Percentiles rank a stretch among this genome's conserved stretches.
Evolutionary conservation across 1,140 invertebrate genomes (phyloP).

Genomic region (Notospermus geniculatus): DNA sequence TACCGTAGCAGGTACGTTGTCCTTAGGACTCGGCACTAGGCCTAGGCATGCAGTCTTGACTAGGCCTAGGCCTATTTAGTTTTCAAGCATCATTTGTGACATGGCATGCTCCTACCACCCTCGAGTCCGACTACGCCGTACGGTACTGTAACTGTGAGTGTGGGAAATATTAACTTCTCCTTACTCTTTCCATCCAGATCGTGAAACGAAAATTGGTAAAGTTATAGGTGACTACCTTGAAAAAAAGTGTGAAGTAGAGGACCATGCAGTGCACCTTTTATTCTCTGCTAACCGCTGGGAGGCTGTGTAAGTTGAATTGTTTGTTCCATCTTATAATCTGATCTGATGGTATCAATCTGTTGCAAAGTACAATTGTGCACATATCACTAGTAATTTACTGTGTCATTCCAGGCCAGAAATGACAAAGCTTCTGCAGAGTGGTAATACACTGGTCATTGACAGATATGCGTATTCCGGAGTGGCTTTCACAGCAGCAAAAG

Average conservation of each 20-base stretch:
- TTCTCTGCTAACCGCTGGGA: constrained; percentile 96
- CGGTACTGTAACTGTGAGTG: too few relatives aligned
- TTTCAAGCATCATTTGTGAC: too few relatives aligned
- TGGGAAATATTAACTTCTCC: too few relatives aligned
- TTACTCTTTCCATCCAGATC: constrained; percentile 59
- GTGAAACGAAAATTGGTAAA: constrained; percentile 74
- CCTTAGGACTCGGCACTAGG: too few relatives aligned
- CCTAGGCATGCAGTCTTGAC: too few relatives aligned
- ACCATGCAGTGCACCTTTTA: constrained; percentile 83
- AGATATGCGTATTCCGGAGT: constrained; percentile 87
- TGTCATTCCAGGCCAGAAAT: constrained; percentile 59
- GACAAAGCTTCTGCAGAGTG: constrained; percentile 64
- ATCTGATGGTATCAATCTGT: background rate
- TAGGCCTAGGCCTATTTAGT: too few relatives aligned
- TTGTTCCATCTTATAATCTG: background rate
- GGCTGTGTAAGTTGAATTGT: constrained; percentile 57
- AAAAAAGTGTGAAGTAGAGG: constrained; percentile 66
- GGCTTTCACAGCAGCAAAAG: constrained; percentile 79
- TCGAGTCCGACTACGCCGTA: too few relatives aligned
- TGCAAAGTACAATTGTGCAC: background rate
- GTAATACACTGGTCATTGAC: constrained; percentile 81
- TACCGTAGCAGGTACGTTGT: too few relatives aligned
- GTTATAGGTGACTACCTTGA: constrained; percentile 79
- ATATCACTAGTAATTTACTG: too few relatives aligned
- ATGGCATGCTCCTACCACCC: too few relatives aligned